phyloP scores from a whole-genome alignment of 2,888 invertebrate genomes.

The Seladonia tumulorum region DNA sequence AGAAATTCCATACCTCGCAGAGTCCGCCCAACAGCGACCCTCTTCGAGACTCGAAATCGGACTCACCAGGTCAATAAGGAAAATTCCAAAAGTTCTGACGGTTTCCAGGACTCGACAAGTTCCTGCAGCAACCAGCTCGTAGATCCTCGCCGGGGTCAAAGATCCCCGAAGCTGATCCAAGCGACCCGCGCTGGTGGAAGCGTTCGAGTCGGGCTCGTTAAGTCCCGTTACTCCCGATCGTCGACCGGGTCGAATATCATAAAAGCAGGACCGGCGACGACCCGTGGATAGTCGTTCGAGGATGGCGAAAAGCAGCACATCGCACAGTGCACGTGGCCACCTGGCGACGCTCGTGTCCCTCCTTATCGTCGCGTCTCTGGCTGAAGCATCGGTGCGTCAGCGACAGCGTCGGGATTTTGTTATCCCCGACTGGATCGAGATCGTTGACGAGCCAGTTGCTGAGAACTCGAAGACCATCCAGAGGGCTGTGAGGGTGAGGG shows the following conservation, averaged over 20 bases:
- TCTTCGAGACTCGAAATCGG: background rate
- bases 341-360: conserved; percentile 38
- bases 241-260: conserved; percentile 76
- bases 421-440: conserved; percentile 52
- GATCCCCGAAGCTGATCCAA: conserved; percentile 34
- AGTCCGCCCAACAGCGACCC: background rate
- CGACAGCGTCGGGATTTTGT: conserved; percentile 53
- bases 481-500: conserved; percentile 72
- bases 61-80: background rate
- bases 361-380: conserved; percentile 42
- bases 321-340: conserved; percentile 19
- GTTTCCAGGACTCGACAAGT: background rate
- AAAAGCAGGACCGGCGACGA: conserved; percentile 74
- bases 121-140: background rate
- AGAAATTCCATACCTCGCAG: background rate
- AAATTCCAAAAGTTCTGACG: background rate
- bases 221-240: conserved; percentile 77
- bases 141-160: conserved; percentile 43
- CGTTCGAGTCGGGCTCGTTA: conserved; percentile 54
- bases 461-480: conserved; percentile 45
- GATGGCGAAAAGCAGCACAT: conserved; percentile 52
- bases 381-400: conserved; percentile 47
- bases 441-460: conserved; percentile 60
- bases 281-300: conserved; percentile 73
- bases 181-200: conserved; percentile 37